Conservation (phyloP, 2,888 invertebrate species). For the Spicauda simplicius region DNA sequence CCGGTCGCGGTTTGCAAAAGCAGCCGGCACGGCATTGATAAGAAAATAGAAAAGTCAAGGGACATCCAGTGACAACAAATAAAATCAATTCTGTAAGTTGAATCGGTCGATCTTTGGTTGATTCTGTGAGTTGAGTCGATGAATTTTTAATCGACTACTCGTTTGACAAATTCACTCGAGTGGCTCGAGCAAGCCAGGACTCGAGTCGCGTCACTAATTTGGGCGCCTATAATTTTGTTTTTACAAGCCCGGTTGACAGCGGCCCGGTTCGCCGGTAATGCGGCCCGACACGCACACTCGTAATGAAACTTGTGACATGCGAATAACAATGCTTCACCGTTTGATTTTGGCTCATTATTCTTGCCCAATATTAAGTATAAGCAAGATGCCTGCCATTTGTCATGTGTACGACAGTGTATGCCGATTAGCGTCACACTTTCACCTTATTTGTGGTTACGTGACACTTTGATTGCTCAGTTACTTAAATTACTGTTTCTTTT, state of each 20-base stretch:
- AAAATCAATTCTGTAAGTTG: too few relatives aligned
- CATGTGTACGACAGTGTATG: constrained; percentile 63
- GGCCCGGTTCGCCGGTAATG: constrained; percentile 34
- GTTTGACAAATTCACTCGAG: too few relatives aligned
- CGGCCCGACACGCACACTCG: constrained; percentile 50
- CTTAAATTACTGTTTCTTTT: constrained; percentile 22
- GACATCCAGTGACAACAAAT: too few relatives aligned
- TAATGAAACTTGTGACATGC: constrained; percentile 65
- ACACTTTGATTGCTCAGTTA: constrained; percentile 56
- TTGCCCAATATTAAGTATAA: constrained; percentile 53
- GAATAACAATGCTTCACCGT: constrained; percentile 62
- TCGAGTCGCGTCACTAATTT: too few relatives aligned
- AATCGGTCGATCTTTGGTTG: too few relatives aligned
- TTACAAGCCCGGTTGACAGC: constrained; percentile 45
- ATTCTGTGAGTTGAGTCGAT: too few relatives aligned
- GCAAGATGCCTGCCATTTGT: constrained; percentile 73
- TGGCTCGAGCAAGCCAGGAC: too few relatives aligned
- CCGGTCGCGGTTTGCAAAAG: too few relatives aligned
- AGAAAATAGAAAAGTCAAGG: too few relatives aligned
- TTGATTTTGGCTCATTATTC: constrained; percentile 68
- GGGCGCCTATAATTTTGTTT: constrained; percentile 44
- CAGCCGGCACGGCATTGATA: too few relatives aligned
- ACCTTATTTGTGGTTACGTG: constrained; percentile 70
- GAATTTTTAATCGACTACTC: too few relatives aligned
- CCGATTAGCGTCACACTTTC: constrained; percentile 80